Evolutionary conservation across 2,888 invertebrate species (phyloP).

Genomic region (Torymus auratus): DNA sequence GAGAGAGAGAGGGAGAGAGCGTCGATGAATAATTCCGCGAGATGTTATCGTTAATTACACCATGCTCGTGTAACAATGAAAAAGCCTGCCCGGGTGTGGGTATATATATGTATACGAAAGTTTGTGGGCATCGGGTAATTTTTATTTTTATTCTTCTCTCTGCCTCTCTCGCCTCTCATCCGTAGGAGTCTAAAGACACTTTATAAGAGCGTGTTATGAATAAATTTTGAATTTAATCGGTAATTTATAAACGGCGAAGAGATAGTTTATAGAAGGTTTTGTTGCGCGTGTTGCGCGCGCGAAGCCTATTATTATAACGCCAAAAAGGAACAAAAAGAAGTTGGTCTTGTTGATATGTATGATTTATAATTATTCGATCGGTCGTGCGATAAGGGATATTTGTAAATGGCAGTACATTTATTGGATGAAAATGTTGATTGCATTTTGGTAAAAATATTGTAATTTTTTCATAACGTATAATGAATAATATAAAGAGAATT

Average conservation of each 20-base stretch:
- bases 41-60: slow-evolving; percentile 74
- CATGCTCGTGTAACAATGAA: slow-evolving; percentile 57
- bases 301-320: no score
- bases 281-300: neutral
- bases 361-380: no score
- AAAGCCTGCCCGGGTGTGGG: slow-evolving; percentile 31
- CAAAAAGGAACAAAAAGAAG: no score
- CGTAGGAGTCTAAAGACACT: neutral
- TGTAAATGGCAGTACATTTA: no score
- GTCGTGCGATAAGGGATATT: no score
- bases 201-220: slow-evolving; percentile 11
- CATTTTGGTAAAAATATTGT: no score
- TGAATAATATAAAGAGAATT: no score
- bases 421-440: no score
- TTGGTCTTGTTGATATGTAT: no score
- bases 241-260: slow-evolving; percentile 6
- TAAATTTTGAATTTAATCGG: slow-evolving; percentile 10
- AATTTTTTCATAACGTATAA: no score
- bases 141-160: neutral
- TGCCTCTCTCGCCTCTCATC: no score
- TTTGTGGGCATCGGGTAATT: neutral
- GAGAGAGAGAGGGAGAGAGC: neutral
- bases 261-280: neutral
- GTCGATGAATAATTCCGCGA: slow-evolving; percentile 72
- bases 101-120: no score